These are phyloP conservation scores for Kradibia gibbosae DNA, from an alignment of 1,140 invertebrate species.

Conservation along the genomic window DNA sequence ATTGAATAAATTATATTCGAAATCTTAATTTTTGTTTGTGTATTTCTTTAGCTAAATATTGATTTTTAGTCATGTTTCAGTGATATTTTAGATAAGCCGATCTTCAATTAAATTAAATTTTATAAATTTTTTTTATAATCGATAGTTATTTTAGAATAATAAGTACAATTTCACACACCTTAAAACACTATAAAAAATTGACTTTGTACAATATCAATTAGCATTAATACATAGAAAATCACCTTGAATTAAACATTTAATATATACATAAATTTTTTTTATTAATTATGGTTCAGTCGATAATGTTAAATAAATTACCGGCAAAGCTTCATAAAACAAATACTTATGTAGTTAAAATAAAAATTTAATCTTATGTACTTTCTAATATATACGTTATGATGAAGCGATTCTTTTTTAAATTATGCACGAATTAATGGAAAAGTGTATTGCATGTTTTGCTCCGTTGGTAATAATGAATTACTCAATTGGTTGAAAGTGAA, in stretches of 20 bases:
- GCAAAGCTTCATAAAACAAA: background rate
- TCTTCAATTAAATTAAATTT: too few species aligned
- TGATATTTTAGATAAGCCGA: too few species aligned
- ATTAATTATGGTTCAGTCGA: conserved; percentile 3
- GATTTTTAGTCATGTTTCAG: too few species aligned
- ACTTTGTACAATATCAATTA: too few species aligned
- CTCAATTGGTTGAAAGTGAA: background rate
- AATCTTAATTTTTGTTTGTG: too few species aligned
- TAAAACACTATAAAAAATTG: too few species aligned
- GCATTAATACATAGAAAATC: background rate
- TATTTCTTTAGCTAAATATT: too few species aligned
- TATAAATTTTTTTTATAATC: too few species aligned
- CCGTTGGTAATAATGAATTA: conserved; percentile 7
- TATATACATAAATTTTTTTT: background rate
- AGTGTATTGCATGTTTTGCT: background rate
- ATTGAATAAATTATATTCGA: too few species aligned
- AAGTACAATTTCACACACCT: too few species aligned
- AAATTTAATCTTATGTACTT: background rate
- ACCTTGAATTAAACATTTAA: background rate
- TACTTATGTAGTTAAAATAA: background rate
- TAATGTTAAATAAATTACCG: conserved; percentile 1
- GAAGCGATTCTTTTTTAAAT: background rate
- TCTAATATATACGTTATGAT: too few species aligned
- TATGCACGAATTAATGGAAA: background rate
- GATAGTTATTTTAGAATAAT: too few species aligned